Evolutionary conservation across 2,797 vertebrate species (phyloP), one percentile per base, ranked within the genome.

Genomic region (Bucorvus abyssinicus): DNA sequence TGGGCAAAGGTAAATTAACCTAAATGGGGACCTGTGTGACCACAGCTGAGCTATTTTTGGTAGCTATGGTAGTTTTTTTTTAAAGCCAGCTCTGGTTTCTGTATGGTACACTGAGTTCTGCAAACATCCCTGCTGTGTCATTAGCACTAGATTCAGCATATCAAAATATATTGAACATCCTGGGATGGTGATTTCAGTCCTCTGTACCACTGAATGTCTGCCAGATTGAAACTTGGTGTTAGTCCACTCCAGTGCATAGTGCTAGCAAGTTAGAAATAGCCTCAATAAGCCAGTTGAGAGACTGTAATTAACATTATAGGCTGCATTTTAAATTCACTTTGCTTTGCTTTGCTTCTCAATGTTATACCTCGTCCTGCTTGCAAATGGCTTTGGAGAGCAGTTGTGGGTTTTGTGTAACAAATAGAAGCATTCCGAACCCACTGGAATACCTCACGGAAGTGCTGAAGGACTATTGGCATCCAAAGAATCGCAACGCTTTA

Each of bases 161-260:
- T 61, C 53, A 89, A 77, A 87, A 68, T 55, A 29, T 29, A 71
- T 19, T 52, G 42, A 87, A 69, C 42, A 22, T 84, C 77, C 60
- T 42, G 57, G 27, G 44, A 71, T 50, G 32, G 44, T 87, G 84
- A 50, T 89, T 93, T 74, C 47, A 61, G n/a, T 68, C 57, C 47
- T 60, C 82, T 74, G 19, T 85, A 52, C 9, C 3, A 8, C 60
- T 77, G 71, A 87, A 74, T n/a, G 15, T 40, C 79, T 94, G 64
- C 57, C 55, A 93, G 71, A 90, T 91, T 83, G 82, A 82, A 86
- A 73, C 63, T 82, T 73, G 76, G 87, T 60, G 44, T 84, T 93
- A 82, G 60, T 40, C 59, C 32, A 38, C 61, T 90, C 30, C 23
- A 38, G 67, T 74, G 20, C 29, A 55, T 18, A 63, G 20, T 23